phyloP scores from a whole-genome alignment of 2,797 vertebrate genomes.

The Monodelphis domestica region DNA sequence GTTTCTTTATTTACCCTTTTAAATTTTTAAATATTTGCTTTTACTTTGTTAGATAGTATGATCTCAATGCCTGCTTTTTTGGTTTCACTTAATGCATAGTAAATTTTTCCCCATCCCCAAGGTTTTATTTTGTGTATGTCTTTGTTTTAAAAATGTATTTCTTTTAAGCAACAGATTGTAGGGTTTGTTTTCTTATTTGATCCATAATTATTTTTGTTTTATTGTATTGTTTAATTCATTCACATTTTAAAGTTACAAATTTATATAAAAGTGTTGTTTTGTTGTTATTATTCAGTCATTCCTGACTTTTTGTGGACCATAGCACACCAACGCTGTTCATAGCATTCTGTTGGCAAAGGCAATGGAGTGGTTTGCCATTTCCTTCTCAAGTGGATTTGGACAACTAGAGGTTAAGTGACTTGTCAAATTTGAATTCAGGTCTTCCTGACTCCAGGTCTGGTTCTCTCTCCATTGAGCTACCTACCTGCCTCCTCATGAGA shows the following conservation, averaged over 20 bases:
- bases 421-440: not conserved
- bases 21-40: not conserved
- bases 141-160: not conserved
- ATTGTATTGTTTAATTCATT: not conserved
- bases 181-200: not conserved
- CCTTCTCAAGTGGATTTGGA: not conserved
- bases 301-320: not conserved
- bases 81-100: not conserved
- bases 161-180: not conserved
- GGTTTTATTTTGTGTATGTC: not conserved
- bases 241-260: not conserved
- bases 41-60: not conserved
- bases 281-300: not conserved
- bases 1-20: not conserved
- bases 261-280: not conserved
- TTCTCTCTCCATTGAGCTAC: not conserved
- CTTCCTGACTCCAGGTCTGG: not conserved
- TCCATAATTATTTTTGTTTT: not conserved
- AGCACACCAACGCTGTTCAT: not conserved
- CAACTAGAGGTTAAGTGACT: not conserved
- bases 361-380: not conserved
- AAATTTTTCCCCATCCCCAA: not conserved
- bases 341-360: not conserved
- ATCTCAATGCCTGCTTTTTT: not conserved
- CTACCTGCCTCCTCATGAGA: not conserved